phyloP scores from a whole-genome alignment of 2,113 vertebrate species.

The Catharus fuscescens region DNA sequence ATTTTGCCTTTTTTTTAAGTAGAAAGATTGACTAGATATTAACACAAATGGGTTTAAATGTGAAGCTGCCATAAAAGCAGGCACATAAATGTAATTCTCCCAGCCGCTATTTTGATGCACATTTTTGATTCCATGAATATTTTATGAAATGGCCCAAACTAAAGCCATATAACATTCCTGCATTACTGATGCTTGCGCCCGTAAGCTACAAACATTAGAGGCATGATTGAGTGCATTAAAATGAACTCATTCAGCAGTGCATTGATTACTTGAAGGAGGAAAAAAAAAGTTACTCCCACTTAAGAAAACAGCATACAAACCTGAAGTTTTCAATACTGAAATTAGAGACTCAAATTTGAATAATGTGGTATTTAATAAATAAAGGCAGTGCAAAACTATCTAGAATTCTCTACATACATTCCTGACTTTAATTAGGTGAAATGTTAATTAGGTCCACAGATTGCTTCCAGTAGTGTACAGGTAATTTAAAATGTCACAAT shows the following conservation, averaged over 20 bases:
- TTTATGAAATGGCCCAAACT: conserved; percentile 97
- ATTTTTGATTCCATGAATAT: conserved; percentile 95
- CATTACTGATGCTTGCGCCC: conserved; percentile 93
- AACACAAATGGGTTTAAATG: conserved; percentile 86
- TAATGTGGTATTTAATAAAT: conserved; percentile 65
- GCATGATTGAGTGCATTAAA: conserved; percentile 98
- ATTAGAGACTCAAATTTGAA: conserved; percentile 52
- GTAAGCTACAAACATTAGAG: conserved; percentile 96
- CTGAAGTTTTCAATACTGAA: conserved; percentile 73
- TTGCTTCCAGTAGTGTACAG: conserved; percentile 86
- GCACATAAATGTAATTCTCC: conserved; percentile 94
- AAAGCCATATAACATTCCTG: conserved; percentile 96
- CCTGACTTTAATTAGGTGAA: conserved; percentile 78
- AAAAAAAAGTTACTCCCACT: conserved; percentile 75
- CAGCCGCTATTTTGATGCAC: conserved; percentile 94
- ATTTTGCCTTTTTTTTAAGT: conserved; percentile 78
- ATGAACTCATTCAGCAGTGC: conserved; percentile 96
- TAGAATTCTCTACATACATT: conserved; percentile 73
- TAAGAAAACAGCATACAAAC: conserved; percentile 77
- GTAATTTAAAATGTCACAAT: conserved; percentile 91
- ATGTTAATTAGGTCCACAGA: conserved; percentile 93
- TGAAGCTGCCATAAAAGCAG: conserved; percentile 87
- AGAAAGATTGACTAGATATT: conserved; percentile 88
- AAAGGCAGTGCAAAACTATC: conserved; percentile 69
- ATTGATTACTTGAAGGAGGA: conserved; percentile 92